These are phyloP conservation scores for Chaetura pelagica DNA, from an alignment of 2,113 vertebrate species.

Conservation along the genomic window DNA sequence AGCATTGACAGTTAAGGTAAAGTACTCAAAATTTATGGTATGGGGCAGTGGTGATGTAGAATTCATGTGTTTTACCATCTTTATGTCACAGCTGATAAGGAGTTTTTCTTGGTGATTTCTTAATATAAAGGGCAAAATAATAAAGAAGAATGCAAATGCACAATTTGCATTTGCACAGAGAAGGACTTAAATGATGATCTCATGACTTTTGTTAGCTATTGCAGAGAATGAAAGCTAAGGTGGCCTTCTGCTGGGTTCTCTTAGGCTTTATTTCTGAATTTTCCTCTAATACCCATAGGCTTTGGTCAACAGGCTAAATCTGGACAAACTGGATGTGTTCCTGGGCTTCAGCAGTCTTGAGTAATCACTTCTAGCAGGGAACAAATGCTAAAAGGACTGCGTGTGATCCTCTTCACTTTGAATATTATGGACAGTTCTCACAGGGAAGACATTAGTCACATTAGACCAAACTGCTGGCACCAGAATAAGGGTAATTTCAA, in stretches of 20 bases:
- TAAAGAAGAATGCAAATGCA: background rate
- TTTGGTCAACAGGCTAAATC: background rate
- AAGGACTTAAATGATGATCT: background rate
- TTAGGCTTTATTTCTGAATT: background rate
- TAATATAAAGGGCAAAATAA: background rate
- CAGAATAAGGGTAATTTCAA: background rate
- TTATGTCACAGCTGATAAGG: background rate
- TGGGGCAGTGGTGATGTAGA: rapidly evolving
- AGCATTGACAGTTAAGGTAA: background rate
- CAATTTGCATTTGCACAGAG: background rate
- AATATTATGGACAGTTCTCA: background rate
- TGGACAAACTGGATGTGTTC: background rate
- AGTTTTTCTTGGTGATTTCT: background rate
- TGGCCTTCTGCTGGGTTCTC: background rate
- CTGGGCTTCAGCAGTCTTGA: background rate
- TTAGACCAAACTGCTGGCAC: background rate
- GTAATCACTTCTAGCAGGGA: background rate
- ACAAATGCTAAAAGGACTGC: background rate
- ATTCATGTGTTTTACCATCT: background rate
- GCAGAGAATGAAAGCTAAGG: background rate
- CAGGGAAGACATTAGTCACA: background rate
- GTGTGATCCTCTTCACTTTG: background rate
- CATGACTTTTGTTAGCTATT: background rate
- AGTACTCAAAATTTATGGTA: background rate
- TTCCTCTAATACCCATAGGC: background rate